phyloP scores from a whole-genome alignment of 2,888 invertebrate genomes.

The Loripinus fragilis region DNA sequence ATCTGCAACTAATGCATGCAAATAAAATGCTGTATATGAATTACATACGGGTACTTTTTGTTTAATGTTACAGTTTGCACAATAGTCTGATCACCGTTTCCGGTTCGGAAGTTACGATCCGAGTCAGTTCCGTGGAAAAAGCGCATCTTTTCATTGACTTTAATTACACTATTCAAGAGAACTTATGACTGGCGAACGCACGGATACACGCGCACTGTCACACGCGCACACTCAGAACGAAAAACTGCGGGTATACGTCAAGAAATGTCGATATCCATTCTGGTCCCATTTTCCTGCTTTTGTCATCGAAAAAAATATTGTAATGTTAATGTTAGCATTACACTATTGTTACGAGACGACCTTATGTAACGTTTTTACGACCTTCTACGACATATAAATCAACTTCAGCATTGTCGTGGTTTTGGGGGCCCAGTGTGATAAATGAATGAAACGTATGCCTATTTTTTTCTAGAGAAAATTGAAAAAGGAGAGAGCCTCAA shows the following conservation, averaged over 20 bases:
- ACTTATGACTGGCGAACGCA: conserved; percentile 2
- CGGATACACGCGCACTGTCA: conserved; percentile 18
- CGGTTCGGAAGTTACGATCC: conserved; percentile 9
- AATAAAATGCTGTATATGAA: conserved; percentile 1
- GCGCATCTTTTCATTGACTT: conserved; percentile 14
- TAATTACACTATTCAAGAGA: conserved; percentile 16
- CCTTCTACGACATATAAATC: conserved; percentile 9
- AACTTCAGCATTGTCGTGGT: neutral
- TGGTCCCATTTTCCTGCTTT: conserved; percentile 1
- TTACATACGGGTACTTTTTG: conserved; percentile 18
- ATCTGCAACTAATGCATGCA: neutral
- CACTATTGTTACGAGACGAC: conserved; percentile 4
- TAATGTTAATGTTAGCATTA: conserved; percentile 17
- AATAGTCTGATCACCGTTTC: conserved; percentile 17
- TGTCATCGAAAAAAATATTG: conserved; percentile 8
- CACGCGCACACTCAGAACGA: conserved; percentile 8
- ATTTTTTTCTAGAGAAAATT: neutral
- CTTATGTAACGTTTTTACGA: conserved; percentile 20
- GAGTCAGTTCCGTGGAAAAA: conserved; percentile 3
- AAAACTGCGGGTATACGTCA: conserved; percentile 11
- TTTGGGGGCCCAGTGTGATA: neutral
- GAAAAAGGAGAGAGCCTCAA: conserved; percentile 1
- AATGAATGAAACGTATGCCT: neutral
- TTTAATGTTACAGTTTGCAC: neutral
- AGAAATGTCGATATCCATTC: neutral